Base-by-base conservation (phyloP, 1,140 invertebrate genomes). In the Drosophila lowei region DNA sequence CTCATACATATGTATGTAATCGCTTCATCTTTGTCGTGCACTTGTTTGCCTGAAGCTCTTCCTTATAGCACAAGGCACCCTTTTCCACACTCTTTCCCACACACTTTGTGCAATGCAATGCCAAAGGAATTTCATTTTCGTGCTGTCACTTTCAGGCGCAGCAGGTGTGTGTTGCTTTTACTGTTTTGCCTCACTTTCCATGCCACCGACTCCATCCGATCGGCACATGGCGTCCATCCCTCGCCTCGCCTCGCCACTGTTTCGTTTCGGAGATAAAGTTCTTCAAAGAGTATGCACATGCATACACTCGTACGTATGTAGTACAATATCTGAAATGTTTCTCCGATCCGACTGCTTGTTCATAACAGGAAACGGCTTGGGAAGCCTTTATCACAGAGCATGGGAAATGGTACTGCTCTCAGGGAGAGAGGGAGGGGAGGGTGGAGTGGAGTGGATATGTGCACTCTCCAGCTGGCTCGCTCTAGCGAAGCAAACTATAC, bases 101-200 rank as follows among this genome's bases (percentile, higher is more conserved):
- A 18, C 30, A n/a, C 15, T 38, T 1, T 46, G 54, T 42, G 6
- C 15, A 34, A 66, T 42, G 44, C 9, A 11, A 66, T 42, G 44
- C 9, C 11, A 46, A 46, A 11, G 38, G 11, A 38, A 63, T 64
- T 83, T 83, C 66, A 42, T 42, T 84, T 84, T 84, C 63, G 48
- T 85, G 67, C 42, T 67, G 58, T 75, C 71, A 55, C 79, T 83
- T 75, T 81, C 60, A 41, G 42, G 25, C 41, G 64, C 58, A 85
- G 72, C 80, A 83, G 79, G 76, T 83, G 79, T 70, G 79, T 70
- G 75, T 70, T 78, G 65, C 79, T 42, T 34, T 43, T 55, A 49
- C 23, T 42, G 23, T 42, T 50, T 53, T 59, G 30, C 30, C 61
- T 76, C 60, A 76, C 61, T 80, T 85, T 85, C 80, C 79, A 72